Base-by-base conservation (phyloP, 92 coral and sea anemone species). In the Porites lobata region DNA sequence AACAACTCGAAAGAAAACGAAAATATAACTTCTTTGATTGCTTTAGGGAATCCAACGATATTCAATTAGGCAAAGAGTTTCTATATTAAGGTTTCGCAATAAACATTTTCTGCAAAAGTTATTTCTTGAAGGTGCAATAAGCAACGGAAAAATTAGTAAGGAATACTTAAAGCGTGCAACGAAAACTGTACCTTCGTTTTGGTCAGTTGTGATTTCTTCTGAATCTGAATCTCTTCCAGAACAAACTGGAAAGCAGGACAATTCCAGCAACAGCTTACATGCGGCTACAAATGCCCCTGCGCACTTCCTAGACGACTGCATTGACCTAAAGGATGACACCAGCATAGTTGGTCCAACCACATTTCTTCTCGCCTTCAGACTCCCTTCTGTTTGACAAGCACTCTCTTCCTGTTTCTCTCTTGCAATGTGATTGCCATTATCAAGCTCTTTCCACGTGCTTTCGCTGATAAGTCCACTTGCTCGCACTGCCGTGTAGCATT, bases 241-340 rank as follows among this genome's bases (percentile, higher is more conserved):
- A 79, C 95, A 94, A 68, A 98, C 96, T 68, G 99, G 99, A 85
- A 98, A 98, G 79, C 99, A 98, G 0, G 99, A 98, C 71, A 98
- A 78, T 77, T 98, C 98, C 18, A 98, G 92, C 65, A 98, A 92
- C 47, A 98, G 84, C 65, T 92, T 96, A 80, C 99, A 98, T 6
- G 98, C 94, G 0, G 99, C 98, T 4, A 95, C 93, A 61, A 96
- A 94, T 19, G 99, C 98, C 65, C 90, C 94, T 0, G 98, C 95
- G 61, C 98, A 93, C 19, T 82, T 86, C 69, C 85, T 86, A 19
- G 81, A 87, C 6, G 74, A 84, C 66, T 75, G 71, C 72, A 51
- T 51, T 1, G 87, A 32, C n/a, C 87, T 73, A 64, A 84, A 47
- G 21, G 87, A 21, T 22, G 79, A 62, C 32, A 84, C 73, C 3